Evolutionary conservation across 2,888 invertebrate genomes (phyloP), one percentile per base, ranked within the genome.

Genomic region (Phyto melanocephala): DNA sequence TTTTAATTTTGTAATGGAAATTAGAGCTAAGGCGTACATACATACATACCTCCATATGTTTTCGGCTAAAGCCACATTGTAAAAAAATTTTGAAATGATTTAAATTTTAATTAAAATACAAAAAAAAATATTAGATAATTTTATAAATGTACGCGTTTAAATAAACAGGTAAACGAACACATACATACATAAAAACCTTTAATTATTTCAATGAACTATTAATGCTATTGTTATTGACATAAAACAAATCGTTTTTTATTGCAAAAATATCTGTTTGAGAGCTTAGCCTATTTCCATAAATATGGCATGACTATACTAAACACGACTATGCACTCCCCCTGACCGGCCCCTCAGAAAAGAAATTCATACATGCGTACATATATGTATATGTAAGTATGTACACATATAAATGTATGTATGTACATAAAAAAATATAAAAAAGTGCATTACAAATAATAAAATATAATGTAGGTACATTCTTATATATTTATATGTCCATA

Each of bases 231-330:
- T 13, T 15, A 28, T 22, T 62, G 6, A 17, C 10, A 40, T 42
- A 10, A 54, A 54, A 42, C 62, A 45, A 24, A 24, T 15, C 10
- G 13, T 33, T 63, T 40, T 42, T 22, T 22, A 60, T 37, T 22
- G 58, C 40, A n/a, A 42, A 62, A 24, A 60, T n/a, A n/a, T 42
- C n/a, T n/a, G 22, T 15, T 15, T 62, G 60, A 24, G 13, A 3
- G 20, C 13, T 60, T 20, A 8, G 20, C 42, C 42, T 28, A 63
- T 28, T 45, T 63, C 28, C 62, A 63, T 45, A 63, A 42, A 63
- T 45, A 63, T 63, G 62, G 62, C 42, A 62, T 62, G 62, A 62
- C 62, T 28, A 60, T 20, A n/a, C 15, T 24, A 42, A 15, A n/a
- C 28, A 54, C 15, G 1, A 17, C 3, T 28, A 6, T 28, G 4